These are phyloP conservation scores for Drosophila antonietae DNA, from an alignment of 2,888 invertebrate species.

Conservation along the genomic window DNA sequence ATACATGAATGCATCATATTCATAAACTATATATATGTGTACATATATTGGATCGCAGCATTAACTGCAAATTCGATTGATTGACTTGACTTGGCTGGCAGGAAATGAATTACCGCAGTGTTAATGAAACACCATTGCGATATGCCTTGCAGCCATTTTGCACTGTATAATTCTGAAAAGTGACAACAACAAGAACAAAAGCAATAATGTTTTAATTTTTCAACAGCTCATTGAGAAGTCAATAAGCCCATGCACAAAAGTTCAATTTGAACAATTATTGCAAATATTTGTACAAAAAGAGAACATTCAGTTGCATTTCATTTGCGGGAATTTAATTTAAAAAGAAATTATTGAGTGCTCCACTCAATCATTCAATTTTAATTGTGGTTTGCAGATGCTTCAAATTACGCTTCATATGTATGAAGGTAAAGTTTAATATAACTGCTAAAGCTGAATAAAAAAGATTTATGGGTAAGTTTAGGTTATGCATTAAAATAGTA, in stretches of 20 bases:
- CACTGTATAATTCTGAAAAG: background rate
- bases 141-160: background rate
- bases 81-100: constrained; percentile 20
- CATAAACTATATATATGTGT: background rate
- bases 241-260: background rate
- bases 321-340: background rate
- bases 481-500: too few relatives aligned
- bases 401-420: background rate
- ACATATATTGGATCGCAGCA: constrained; percentile 11
- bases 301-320: background rate
- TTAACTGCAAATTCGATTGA: constrained; percentile 27
- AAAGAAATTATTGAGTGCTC: background rate
- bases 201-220: background rate
- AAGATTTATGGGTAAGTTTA: too few relatives aligned
- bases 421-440: too few relatives aligned
- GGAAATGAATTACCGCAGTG: constrained; percentile 24
- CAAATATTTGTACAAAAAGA: background rate
- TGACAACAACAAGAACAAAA: background rate
- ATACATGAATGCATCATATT: background rate
- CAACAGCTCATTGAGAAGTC: background rate
- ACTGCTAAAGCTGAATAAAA: too few relatives aligned
- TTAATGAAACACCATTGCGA: constrained; percentile 1
- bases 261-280: background rate
- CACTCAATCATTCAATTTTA: background rate
- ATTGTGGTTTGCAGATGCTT: background rate